Evolutionary conservation across 1,140 invertebrate genomes (phyloP).

Genomic region (Arctopsyche grandis): DNA sequence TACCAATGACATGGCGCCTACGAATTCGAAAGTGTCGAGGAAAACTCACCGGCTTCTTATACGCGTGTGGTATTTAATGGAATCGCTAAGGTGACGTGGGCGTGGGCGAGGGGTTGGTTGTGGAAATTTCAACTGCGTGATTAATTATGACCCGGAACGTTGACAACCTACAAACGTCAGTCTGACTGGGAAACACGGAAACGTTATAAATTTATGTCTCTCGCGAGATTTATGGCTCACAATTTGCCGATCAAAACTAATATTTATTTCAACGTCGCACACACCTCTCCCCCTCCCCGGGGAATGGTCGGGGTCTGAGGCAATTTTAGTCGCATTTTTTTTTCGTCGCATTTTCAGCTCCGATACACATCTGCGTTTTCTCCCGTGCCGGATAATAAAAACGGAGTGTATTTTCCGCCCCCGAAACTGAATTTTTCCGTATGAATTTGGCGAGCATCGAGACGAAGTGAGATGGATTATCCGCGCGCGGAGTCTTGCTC

Average conservation of each 20-base stretch:
- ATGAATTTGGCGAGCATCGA: background rate
- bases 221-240: background rate
- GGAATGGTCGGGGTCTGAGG: background rate
- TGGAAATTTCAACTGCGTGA: background rate
- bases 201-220: background rate
- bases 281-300: background rate
- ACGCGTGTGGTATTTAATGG: too few species aligned
- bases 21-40: too few species aligned
- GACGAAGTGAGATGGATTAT: conserved; percentile 7
- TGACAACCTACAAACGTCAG: background rate
- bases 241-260: background rate
- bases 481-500: background rate
- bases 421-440: background rate
- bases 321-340: background rate
- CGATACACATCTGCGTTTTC: background rate
- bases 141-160: background rate
- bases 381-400: background rate
- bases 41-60: too few species aligned
- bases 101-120: background rate
- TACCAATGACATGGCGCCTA: too few species aligned
- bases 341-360: background rate
- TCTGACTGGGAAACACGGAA: background rate
- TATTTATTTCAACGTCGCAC: background rate
- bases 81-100: too few species aligned
- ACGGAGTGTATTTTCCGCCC: background rate